Evolutionary conservation across 2,797 vertebrate species (phyloP).

Genomic region (Paedocypris micromegethes): DNA sequence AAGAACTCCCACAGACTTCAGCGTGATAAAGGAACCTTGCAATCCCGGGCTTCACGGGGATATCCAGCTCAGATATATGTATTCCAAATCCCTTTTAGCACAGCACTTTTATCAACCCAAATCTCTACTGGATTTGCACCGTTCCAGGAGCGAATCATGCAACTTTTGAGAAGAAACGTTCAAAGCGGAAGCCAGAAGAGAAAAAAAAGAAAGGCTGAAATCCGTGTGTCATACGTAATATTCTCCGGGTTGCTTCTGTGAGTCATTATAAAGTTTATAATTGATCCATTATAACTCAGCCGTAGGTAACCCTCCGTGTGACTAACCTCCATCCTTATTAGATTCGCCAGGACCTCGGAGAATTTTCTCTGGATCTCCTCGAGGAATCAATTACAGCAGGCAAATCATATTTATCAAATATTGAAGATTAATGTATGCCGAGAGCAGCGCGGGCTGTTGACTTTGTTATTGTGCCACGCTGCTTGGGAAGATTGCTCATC

Average conservation of each 20-base stretch:
- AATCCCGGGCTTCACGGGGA: slow-evolving; percentile 11
- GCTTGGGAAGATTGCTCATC: slow-evolving; percentile 55
- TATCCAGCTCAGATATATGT: not conserved
- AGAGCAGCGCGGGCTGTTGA: slow-evolving; percentile 42
- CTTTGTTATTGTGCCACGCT: slow-evolving; percentile 42
- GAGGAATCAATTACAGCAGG: slow-evolving; percentile 60
- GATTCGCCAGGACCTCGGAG: slow-evolving; percentile 57
- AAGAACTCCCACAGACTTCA: slow-evolving; percentile 34
- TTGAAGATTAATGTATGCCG: slow-evolving; percentile 43
- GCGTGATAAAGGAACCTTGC: slow-evolving; percentile 24
- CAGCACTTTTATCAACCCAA: slow-evolving; percentile 12
- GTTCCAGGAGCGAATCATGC: not conserved
- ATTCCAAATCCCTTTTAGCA: slow-evolving; percentile 12
- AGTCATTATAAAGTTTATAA: slow-evolving; percentile 34
- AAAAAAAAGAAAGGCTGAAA: slow-evolving; percentile 1
- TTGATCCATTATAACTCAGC: slow-evolving; percentile 33
- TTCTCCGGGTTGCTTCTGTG: slow-evolving; percentile 7
- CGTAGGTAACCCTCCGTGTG: slow-evolving; percentile 37
- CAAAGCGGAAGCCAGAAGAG: not conserved
- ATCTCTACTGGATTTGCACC: slow-evolving; percentile 10
- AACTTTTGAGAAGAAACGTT: not conserved
- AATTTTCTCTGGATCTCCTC: slow-evolving; percentile 58
- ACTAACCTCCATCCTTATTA: slow-evolving; percentile 51
- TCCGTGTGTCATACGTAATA: not conserved
- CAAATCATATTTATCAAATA: slow-evolving; percentile 54